Conservation (phyloP, 2,113 vertebrate genomes). For the Mesocricetus auratus region DNA sequence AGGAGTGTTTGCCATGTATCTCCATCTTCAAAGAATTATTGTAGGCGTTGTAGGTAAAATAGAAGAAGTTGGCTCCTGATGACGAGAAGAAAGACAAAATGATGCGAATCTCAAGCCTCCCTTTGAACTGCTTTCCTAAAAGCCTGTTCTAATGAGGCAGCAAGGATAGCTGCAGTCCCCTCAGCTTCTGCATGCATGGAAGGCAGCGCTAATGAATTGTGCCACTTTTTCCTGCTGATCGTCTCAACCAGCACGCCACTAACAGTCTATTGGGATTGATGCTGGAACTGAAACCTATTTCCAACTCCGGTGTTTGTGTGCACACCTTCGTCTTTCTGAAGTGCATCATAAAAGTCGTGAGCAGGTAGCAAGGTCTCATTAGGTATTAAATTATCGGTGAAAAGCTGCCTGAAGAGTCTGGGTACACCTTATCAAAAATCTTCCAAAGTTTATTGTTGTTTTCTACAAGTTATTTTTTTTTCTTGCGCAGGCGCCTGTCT, state of each 20-base stretch:
- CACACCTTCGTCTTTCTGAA: slow-evolving; percentile 61
- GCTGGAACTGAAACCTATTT: slow-evolving; percentile 48
- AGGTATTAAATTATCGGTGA: slow-evolving; percentile 66
- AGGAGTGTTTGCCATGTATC: not conserved
- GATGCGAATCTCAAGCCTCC: not conserved
- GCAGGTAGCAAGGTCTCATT: slow-evolving; percentile 56
- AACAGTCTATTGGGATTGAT: not conserved
- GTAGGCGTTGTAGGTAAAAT: not conserved
- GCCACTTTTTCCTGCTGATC: slow-evolving; percentile 1
- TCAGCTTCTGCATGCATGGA: not conserved
- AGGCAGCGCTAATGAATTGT: slow-evolving; percentile 51
- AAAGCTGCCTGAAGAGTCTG: slow-evolving; percentile 58
- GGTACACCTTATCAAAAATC: not conserved
- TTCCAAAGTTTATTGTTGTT: slow-evolving; percentile 17
- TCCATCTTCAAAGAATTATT: slow-evolving; percentile 45
- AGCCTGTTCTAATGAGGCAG: slow-evolving; percentile 62
- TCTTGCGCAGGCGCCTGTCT: not conserved
- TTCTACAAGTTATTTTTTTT: slow-evolving; percentile 61
- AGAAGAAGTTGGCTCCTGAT: slow-evolving; percentile 14
- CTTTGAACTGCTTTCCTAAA: slow-evolving; percentile 54
- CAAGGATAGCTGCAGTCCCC: not conserved
- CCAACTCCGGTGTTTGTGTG: not conserved
- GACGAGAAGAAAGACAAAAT: not conserved
- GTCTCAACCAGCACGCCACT: not conserved
- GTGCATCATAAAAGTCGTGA: slow-evolving; percentile 39